Evolutionary conservation across 2,888 invertebrate species (phyloP).

Genomic region (Coelinius sp.): DNA sequence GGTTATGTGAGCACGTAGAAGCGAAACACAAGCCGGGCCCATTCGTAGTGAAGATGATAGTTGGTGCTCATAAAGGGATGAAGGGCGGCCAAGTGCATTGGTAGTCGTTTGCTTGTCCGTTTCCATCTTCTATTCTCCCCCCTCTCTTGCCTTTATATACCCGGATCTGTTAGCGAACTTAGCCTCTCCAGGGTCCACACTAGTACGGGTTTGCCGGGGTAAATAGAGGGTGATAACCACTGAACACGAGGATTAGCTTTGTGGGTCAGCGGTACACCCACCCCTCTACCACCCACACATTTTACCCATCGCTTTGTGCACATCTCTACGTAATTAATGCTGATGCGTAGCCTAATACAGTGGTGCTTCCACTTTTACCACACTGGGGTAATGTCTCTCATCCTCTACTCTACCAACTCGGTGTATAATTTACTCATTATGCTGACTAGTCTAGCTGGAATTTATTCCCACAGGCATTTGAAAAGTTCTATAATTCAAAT

Average conservation of each 20-base stretch:
- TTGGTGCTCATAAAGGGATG: background rate
- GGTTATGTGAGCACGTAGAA: constrained; percentile 13
- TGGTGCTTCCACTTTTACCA: constrained; percentile 5
- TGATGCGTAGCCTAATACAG: constrained; percentile 48
- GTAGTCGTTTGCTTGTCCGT: background rate
- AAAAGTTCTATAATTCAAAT: no score
- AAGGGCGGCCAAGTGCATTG: constrained; percentile 13
- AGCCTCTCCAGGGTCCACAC: background rate
- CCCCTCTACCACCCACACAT: background rate
- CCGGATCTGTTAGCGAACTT: constrained; percentile 16
- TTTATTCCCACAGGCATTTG: no score
- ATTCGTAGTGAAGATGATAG: background rate
- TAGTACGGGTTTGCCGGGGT: constrained; percentile 43
- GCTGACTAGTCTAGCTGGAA: background rate
- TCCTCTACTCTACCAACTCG: background rate
- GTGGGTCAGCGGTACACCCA: constrained; percentile 39
- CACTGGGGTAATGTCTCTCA: background rate
- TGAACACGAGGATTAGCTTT: constrained; percentile 48
- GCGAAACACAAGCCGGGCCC: background rate
- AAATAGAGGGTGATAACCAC: constrained; percentile 43
- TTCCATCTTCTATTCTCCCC: background rate
- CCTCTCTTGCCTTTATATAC: background rate
- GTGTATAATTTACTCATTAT: background rate
- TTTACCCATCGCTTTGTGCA: constrained; percentile 11
- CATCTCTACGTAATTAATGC: constrained; percentile 47